phyloP scores from a whole-genome alignment of 2,888 invertebrate species.

The Acrobeloides nanus region DNA sequence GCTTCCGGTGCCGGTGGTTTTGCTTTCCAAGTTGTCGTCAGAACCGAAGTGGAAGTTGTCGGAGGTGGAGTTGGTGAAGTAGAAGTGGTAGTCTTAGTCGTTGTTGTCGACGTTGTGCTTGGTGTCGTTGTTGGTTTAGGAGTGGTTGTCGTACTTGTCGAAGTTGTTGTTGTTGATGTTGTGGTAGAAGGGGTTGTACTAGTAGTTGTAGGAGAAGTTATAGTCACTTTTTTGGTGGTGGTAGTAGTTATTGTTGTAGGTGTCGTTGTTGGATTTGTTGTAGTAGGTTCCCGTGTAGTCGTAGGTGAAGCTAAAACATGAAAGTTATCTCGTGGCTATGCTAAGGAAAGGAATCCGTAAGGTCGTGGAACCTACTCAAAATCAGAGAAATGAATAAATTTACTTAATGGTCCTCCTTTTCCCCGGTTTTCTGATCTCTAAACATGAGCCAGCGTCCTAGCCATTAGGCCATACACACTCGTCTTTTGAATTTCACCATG shows the following conservation, averaged over 20 bases:
- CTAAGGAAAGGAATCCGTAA: no score
- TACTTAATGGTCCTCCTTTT: no score
- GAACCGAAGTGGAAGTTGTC: constrained; percentile 17
- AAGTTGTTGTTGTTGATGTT: constrained; percentile 9
- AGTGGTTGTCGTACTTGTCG: constrained; percentile 13
- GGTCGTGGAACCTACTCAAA: no score
- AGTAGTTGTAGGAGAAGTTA: constrained; percentile 6
- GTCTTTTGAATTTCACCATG: no score
- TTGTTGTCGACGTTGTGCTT: constrained; percentile 8
- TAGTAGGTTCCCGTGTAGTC: no score
- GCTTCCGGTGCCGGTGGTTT: constrained; percentile 10
- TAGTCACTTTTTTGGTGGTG: constrained; percentile 8
- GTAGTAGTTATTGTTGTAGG: constrained; percentile 11
- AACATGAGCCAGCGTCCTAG: constrained; percentile 3
- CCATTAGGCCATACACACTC: no score
- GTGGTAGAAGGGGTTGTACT: constrained; percentile 4
- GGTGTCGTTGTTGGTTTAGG: constrained; percentile 8
- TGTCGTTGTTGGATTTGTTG: no score
- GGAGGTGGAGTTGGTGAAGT: constrained; percentile 15
- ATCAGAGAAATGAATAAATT: no score
- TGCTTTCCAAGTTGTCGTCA: constrained; percentile 12
- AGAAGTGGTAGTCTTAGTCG: constrained; percentile 10
- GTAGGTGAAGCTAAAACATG: no score
- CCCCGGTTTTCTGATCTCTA: not conserved
- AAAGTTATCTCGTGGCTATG: no score